Base-by-base conservation (phyloP, 92 coral and sea anemone genomes). In the Phymanthus crucifer region DNA sequence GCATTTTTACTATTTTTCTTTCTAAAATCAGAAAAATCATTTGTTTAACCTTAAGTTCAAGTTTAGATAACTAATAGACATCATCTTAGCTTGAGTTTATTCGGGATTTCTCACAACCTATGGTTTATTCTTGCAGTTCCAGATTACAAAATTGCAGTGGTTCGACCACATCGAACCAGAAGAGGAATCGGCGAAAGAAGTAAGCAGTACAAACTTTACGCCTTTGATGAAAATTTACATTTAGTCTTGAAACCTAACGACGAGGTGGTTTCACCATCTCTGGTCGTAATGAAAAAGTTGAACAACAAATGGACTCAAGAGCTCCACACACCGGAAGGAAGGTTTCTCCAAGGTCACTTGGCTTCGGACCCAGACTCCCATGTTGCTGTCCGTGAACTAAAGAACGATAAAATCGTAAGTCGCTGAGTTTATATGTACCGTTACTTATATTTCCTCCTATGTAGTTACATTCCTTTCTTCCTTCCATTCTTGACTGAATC, bases 301-400 rank as follows among this genome's bases (percentile, higher is more conserved):
- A 66, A 32, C 2, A 58, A 74, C 29, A 65, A 40, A 27, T 82
- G 86, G 86, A 82, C 84, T 2, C 83, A 86, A 32, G 86, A 89
- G 40, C 32, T 72, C n/a, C 78, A 89, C 73, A 72, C 38, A 48
- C 93, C 91, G 0, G 72, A 32, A 21, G 97, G 91, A 26, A 52
- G 69, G 35, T 92, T 92, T 40, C 87, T 85, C 58, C 90, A 83
- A 27, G 97, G 97, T 36, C 86, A 92, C 52, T 81, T 89, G 64
- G 70, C 65, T 18, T 82, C 92, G 21, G 91, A 89, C 67, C 73
- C 89, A 19, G 54, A 76, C 11, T 90, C 93, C 31, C 83, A 89
- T 37, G 91, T 90, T 5, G 93, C 97, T 47, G 81, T 92, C 33
- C 88, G 97, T 40, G 97, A 92, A 33, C 77, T 58, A 69, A 85